A percentile compares a stretch with the other conserved stretches of the same genome.
Evolutionary conservation across 2,113 vertebrate genomes (phyloP).

Genomic region (Sebastes fasciatus): DNA sequence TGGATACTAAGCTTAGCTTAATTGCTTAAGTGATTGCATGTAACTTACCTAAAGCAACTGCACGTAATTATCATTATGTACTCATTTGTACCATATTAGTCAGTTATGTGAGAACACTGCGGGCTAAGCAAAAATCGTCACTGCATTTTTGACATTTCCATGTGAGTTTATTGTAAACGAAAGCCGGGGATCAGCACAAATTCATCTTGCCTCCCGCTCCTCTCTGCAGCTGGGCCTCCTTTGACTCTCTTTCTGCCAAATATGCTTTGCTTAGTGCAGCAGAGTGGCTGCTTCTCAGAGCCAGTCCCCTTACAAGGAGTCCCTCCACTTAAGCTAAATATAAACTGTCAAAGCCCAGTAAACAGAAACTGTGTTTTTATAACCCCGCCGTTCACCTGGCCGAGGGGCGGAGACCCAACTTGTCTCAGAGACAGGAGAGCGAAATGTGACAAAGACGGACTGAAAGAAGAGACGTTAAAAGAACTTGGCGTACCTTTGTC

Average conservation of each 20-base stretch:
- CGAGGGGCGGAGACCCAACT: slow-evolving; percentile 22
- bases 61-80: not conserved
- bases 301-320: slow-evolving; percentile 75
- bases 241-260: slow-evolving; percentile 64
- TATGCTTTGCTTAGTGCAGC: slow-evolving; percentile 50
- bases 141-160: not conserved
- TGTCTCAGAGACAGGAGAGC: not conserved
- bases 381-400: slow-evolving; percentile 65
- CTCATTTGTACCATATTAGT: not conserved
- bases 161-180: slow-evolving; percentile 4
- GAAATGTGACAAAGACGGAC: not conserved
- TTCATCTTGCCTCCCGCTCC: slow-evolving; percentile 16
- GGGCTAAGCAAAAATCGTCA: not conserved
- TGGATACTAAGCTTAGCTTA: not conserved
- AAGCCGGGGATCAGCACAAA: not conserved
- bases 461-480: not conserved
- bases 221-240: slow-evolving; percentile 2
- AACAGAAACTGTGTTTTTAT: slow-evolving; percentile 64
- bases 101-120: not conserved
- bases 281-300: slow-evolving; percentile 43
- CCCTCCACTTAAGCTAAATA: slow-evolving; percentile 73
- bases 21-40: not conserved
- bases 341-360: slow-evolving; percentile 63
- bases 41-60: not conserved
- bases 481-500: slow-evolving; percentile 89